Conservation (phyloP, 64 coral and sea anemone species). For the Exaiptasia diaphana region DNA sequence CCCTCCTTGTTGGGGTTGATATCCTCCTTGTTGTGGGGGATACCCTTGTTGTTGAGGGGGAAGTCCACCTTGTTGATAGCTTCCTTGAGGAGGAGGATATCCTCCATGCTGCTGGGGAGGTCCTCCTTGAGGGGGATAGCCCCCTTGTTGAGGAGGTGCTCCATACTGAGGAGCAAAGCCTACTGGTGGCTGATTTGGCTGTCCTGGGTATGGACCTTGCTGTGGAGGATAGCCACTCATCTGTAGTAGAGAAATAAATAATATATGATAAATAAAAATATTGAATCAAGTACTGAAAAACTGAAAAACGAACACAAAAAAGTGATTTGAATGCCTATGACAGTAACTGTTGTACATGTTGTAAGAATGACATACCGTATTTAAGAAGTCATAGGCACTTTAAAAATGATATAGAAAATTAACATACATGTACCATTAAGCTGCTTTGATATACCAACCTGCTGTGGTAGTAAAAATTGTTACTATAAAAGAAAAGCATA, state of each 20-base stretch:
- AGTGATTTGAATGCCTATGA: too few species aligned
- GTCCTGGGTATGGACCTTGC: not conserved
- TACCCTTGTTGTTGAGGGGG: slow-evolving; percentile 1
- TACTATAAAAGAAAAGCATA: too few species aligned
- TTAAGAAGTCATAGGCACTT: too few species aligned
- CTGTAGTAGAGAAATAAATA: not conserved
- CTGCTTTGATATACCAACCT: too few species aligned
- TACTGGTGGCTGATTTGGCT: slow-evolving; percentile 41
- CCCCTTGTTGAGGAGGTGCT: not conserved
- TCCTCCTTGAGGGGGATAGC: slow-evolving; percentile 6
- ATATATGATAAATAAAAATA: too few species aligned
- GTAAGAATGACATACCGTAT: too few species aligned
- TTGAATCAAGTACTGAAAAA: too few species aligned
- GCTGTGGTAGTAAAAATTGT: too few species aligned
- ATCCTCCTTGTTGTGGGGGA: slow-evolving; percentile 31
- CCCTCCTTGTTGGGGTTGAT: slow-evolving; percentile 10
- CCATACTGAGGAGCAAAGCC: slow-evolving; percentile 32
- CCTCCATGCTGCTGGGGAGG: slow-evolving; percentile 27
- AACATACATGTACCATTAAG: too few species aligned
- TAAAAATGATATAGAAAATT: too few species aligned
- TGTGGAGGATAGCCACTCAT: not conserved
- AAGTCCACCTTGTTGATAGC: slow-evolving; percentile 16
- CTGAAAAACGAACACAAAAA: too few species aligned
- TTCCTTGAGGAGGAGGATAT: slow-evolving; percentile 15
- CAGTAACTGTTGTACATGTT: too few species aligned